These are phyloP conservation scores for Streptopelia turtur DNA, from an alignment of 2,797 vertebrate species.

Conservation along the genomic window DNA sequence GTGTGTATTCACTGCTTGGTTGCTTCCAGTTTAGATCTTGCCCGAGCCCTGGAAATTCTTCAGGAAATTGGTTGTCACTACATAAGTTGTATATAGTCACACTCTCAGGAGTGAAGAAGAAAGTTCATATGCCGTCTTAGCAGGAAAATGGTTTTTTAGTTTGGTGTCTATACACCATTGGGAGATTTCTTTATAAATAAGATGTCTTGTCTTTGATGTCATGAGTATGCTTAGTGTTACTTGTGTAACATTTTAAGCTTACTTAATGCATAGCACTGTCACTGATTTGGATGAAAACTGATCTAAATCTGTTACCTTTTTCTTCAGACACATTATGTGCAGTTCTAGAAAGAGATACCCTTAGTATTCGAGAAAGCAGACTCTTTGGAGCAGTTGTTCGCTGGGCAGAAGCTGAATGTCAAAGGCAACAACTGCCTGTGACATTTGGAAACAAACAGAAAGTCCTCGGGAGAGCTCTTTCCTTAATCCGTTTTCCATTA, in stretches of 20 bases:
- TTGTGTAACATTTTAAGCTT: neutral
- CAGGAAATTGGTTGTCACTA: neutral
- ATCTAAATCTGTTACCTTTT: neutral
- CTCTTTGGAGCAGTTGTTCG: conserved; percentile 84
- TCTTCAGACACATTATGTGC: conserved; percentile 84
- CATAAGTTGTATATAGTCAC: neutral
- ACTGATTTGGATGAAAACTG: neutral
- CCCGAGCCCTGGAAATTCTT: neutral
- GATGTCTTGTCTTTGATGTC: neutral
- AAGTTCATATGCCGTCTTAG: neutral
- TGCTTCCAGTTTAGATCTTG: neutral
- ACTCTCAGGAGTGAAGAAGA: neutral
- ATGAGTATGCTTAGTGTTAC: neutral
- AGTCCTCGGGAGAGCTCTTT: conserved; percentile 83
- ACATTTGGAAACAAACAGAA: conserved; percentile 83
- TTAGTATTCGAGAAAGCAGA: conserved; percentile 93
- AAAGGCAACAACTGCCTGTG: conserved; percentile 81
- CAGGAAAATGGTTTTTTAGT: neutral
- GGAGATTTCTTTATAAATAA: neutral
- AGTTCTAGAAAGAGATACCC: conserved; percentile 94
- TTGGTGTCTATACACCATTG: neutral
- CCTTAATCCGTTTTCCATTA: conserved; percentile 83
- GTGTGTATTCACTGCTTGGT: neutral
- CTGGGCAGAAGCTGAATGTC: conserved; percentile 85
- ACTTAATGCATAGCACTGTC: neutral